These are phyloP conservation scores for Brachionus rubens DNA, from an alignment of 1,140 invertebrate species.

Conservation along the genomic window DNA sequence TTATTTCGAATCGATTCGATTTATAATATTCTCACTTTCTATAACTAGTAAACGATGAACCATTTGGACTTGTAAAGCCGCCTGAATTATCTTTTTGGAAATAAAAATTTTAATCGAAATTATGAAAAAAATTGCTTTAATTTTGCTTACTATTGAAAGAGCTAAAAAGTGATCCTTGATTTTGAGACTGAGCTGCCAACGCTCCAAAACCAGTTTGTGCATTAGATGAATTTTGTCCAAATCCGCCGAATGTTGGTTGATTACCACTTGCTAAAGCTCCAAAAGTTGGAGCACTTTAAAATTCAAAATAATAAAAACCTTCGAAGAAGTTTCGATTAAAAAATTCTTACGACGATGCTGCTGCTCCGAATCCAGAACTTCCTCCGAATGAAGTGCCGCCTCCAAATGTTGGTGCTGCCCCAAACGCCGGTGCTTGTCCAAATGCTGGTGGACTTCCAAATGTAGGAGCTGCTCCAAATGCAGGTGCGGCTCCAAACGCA, in stretches of 20 bases:
- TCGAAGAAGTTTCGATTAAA: not conserved
- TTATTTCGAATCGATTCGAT: no score
- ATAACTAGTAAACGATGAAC: slow-evolving; percentile 17
- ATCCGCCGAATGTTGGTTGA: not conserved
- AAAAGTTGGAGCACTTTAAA: not conserved
- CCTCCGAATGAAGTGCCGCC: not conserved
- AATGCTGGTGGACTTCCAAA: not conserved
- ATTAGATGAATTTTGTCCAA: not conserved
- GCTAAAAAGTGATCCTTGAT: not conserved
- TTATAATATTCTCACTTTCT: slow-evolving; percentile 6
- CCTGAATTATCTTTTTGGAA: not conserved
- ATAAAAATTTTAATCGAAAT: not conserved
- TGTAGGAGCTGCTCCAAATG: not conserved
- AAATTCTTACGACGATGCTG: not conserved
- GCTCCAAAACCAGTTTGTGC: not conserved
- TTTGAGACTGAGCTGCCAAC: slow-evolving; percentile 3
- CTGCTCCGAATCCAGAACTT: not conserved
- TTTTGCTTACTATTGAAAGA: not conserved
- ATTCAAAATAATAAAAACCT: not conserved
- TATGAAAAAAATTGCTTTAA: not conserved
- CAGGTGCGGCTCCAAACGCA: not conserved
- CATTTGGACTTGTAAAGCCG: not conserved
- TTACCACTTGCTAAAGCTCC: not conserved
- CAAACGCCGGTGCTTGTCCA: not conserved
- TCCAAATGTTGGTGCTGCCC: not conserved